Base-by-base conservation (phyloP, 2,888 invertebrate species). In the Koerneria pararmatus region DNA sequence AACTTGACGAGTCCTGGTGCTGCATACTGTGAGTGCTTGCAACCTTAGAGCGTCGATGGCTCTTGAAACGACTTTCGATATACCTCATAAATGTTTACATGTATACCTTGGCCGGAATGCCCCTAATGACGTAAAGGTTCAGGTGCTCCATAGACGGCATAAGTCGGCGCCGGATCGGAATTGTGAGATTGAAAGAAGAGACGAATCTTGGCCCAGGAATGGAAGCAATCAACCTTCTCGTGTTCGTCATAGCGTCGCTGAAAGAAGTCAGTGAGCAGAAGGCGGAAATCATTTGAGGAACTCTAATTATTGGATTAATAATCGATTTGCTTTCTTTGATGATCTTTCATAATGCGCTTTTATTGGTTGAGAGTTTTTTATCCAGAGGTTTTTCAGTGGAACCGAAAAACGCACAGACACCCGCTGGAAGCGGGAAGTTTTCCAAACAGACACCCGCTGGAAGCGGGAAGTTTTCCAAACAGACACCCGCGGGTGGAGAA, bases 181-280 rank as follows among this genome's bases (percentile, higher is more conserved):
- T 78, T 32, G 72, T 75, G n/a, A 73, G 79, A 8, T 69, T 78
- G 6, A 67, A 70, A 29, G 65, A 69, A 2, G 73, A 79, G 1
- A 73, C 73, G n/a, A 80, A 79, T 67, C 72, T 78, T 48, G 79
- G 79, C 2, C 49, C 66, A 15, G 74, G 71, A 51, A 71, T 78
- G 70, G 76, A 73, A 34, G 76, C 77, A 49, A 70, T 74, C 1
- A 60, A 68, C 41, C 69, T 77, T 49, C 68, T 79, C 6, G 63
- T 72, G 3, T 60, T 79, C 0, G 71, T 79, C 48, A 46, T 80
- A n/a, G 74, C 73, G 0, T 74, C 79, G 8, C 67, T 41, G 6
- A 54, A 27, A 6, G 64, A 64, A 19, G 64, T 64, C 3, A 6
- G n/a, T n/a, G n/a, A 34, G 24, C 24, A 51, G 8, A 8, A 51